A percentile compares a stretch with the other conserved stretches of the same genome.
Conservation (phyloP, 2,797 vertebrate genomes). For the Calcarius lapponicus region DNA sequence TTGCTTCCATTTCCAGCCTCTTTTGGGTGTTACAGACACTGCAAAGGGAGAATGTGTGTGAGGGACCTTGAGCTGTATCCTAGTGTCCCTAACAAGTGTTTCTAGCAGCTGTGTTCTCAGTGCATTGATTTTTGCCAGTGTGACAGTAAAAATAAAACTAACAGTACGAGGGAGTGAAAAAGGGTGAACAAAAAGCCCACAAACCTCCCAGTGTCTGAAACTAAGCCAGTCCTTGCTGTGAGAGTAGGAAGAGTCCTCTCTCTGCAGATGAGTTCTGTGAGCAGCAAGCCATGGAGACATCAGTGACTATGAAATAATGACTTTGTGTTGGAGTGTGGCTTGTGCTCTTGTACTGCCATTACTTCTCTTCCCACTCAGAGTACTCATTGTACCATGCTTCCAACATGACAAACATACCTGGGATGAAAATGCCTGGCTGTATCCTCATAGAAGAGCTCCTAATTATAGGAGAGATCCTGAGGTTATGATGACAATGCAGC, state of each 20-base stretch:
- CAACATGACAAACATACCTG: not conserved
- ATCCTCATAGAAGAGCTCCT: not conserved
- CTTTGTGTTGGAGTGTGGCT: not conserved
- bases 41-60: not conserved
- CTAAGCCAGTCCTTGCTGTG: not conserved
- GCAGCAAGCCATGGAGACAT: slow-evolving; percentile 5
- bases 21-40: not conserved
- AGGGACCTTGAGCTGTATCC: not conserved
- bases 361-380: not conserved
- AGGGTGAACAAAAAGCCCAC: not conserved
- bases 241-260: not conserved
- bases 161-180: not conserved
- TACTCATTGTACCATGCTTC: not conserved
- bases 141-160: not conserved
- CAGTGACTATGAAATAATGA: not conserved
- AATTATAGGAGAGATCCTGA: not conserved
- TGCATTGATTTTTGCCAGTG: not conserved
- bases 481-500: not conserved
- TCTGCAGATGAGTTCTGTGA: not conserved
- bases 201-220: not conserved
- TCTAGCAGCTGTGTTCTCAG: not conserved
- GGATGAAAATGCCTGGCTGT: not conserved
- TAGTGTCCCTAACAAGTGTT: not conserved
- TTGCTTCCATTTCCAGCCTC: not conserved
- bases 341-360: not conserved